Evolutionary conservation across 2,113 vertebrate genomes (phyloP).

Genomic region (Anthoscopus minutus): DNA sequence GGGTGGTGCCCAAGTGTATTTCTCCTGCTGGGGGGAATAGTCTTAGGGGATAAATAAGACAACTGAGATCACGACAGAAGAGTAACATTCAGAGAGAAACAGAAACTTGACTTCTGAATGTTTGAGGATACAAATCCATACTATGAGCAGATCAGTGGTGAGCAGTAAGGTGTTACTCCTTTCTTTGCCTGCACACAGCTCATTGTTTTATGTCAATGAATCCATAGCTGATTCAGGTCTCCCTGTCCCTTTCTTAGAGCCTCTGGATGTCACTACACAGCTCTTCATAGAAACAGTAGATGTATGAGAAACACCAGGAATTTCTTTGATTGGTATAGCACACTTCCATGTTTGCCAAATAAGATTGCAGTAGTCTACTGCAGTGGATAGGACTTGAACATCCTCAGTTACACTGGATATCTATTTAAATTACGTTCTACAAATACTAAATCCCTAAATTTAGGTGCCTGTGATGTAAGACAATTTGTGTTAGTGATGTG

Average conservation of each 20-base stretch:
- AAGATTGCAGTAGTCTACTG: background rate
- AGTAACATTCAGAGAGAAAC: background rate
- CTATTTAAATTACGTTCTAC: background rate
- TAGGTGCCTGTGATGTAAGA: background rate
- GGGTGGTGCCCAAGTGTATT: background rate
- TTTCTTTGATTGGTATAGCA: background rate
- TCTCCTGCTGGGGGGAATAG: background rate
- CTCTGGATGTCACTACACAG: background rate
- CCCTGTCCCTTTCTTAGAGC: background rate
- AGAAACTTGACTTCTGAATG: background rate
- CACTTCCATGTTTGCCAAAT: background rate
- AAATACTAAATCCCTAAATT: background rate
- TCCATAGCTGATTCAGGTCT: background rate
- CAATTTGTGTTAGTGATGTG: background rate
- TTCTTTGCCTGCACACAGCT: background rate
- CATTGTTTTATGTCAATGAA: background rate
- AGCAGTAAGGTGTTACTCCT: background rate
- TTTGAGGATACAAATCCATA: background rate
- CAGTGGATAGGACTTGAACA: background rate
- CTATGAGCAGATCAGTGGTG: background rate
- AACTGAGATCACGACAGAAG: background rate
- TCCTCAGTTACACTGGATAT: background rate
- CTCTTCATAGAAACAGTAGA: background rate
- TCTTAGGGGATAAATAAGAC: background rate
- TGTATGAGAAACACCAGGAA: background rate